Evolutionary conservation across 2,797 vertebrate genomes (phyloP).

Genomic region (Carcharodon carcharias): DNA sequence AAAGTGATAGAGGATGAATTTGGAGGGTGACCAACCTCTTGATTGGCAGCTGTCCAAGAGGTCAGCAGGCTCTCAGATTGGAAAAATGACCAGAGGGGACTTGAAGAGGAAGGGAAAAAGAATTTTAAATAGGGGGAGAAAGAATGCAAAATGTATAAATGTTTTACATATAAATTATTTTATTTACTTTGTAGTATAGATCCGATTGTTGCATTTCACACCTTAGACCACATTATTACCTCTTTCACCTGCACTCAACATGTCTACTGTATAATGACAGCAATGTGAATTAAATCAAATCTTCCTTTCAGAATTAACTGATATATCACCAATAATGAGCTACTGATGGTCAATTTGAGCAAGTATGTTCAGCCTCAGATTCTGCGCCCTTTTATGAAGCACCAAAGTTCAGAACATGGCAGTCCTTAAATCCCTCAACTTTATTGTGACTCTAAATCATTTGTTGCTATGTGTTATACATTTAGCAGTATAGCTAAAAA

Average conservation of each 20-base stretch:
- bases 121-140: background rate
- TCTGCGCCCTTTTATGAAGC: background rate
- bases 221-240: background rate
- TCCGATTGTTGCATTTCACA: background rate
- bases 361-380: background rate
- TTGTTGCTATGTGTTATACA: background rate
- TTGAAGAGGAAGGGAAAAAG: background rate
- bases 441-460: background rate
- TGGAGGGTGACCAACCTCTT: background rate
- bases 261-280: background rate
- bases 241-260: background rate
- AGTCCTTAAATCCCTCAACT: background rate
- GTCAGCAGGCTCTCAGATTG: background rate
- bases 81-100: background rate
- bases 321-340: background rate
- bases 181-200: background rate
- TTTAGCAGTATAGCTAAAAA: background rate
- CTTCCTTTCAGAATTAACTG: background rate
- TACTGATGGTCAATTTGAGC: background rate
- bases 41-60: background rate
- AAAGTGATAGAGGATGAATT: background rate
- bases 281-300: background rate
- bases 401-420: background rate
- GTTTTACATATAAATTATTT: background rate
- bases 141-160: background rate